Evolutionary conservation across 2,888 invertebrate genomes (phyloP), one percentile per base, ranked within the genome.

Genomic region (Sicus ferrugineus): DNA sequence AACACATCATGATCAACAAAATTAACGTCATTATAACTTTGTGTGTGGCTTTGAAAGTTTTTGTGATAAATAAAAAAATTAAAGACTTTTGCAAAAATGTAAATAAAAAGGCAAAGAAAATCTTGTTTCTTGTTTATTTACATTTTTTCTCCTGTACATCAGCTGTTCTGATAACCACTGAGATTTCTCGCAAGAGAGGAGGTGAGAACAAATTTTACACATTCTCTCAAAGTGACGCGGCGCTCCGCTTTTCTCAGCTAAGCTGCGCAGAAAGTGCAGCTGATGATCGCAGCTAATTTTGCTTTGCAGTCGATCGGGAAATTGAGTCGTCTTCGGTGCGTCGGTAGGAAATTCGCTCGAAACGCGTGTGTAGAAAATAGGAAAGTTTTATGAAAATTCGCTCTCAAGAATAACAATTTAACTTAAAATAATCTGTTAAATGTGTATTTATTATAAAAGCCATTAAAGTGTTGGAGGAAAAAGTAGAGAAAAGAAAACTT

Each of bases 241-340:
- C 3, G 42, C 23, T 54, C 26, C 23, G 54, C 50, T n/a, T 3
- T 23, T 52, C 21, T 52, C n/a, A 21, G 19, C 3, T 52, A 7
- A 21, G 7, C 3, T 23, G 14, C 21, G 7, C 21, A 52, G 9
- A 50, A 19, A 5, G 1, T 19, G 50, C 21, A 21, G 4, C 52
- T 11, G 14, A 21, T 52, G 2, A 26, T 52, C 26, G 52, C 52
- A 26, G 59, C 61, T 23, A 42, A 48, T 50, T 28, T 48, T 50
- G 30, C 50, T 30, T 34, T 9, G 19, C 62, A 30, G 62, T 48
- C 54, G 65, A 19, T 46, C 46, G 65, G 19, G 52, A 65, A 65
- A 21, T 50, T 52, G 64, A 23, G 26, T 62, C 48, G 48, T 62
- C 26, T 26, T 62, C n/a, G 65, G 19, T 21, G 63, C 56, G 30